Evolutionary conservation across 2,113 vertebrate genomes (phyloP).

Genomic region (Platichthys flesus): DNA sequence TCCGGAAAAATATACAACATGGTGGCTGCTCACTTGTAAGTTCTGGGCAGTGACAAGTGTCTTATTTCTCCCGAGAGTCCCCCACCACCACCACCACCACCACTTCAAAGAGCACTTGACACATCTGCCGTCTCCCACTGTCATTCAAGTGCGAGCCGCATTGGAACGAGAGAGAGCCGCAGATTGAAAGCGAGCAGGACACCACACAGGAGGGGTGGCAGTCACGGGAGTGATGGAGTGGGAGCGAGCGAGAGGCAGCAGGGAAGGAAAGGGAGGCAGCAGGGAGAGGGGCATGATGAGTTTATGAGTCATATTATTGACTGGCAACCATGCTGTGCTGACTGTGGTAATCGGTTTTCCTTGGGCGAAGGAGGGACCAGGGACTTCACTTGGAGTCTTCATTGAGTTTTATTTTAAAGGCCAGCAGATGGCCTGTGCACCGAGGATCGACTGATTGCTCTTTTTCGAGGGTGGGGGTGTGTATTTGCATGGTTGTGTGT

Average conservation of each 20-base stretch:
- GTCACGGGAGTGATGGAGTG: constrained; percentile 54
- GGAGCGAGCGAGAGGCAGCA: constrained; percentile 45
- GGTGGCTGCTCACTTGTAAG: not conserved
- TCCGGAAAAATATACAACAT: constrained; percentile 16
- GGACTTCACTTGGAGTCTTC: constrained; percentile 48
- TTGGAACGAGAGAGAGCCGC: constrained; percentile 43
- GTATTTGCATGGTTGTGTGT: constrained; percentile 39
- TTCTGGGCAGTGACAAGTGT: constrained; percentile 12
- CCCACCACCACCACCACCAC: not conserved
- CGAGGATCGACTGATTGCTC: constrained; percentile 39
- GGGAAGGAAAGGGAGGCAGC: constrained; percentile 44
- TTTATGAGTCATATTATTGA: constrained; percentile 78
- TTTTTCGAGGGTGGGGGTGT: constrained; percentile 20
- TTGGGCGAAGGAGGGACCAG: constrained; percentile 48
- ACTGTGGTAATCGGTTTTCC: constrained; percentile 74
- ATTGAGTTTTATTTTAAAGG: constrained; percentile 59
- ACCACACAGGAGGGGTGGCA: constrained; percentile 28
- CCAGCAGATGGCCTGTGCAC: constrained; percentile 59
- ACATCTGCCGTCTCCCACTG: constrained; percentile 27
- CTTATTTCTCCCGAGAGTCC: not conserved
- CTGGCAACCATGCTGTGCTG: constrained; percentile 65
- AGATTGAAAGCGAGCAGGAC: constrained; percentile 59
- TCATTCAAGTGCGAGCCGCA: constrained; percentile 41
- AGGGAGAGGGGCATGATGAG: constrained; percentile 54
- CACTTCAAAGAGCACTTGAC: not conserved